Base-by-base conservation (phyloP, 2,797 vertebrate species). In the Scarus forsteni region DNA sequence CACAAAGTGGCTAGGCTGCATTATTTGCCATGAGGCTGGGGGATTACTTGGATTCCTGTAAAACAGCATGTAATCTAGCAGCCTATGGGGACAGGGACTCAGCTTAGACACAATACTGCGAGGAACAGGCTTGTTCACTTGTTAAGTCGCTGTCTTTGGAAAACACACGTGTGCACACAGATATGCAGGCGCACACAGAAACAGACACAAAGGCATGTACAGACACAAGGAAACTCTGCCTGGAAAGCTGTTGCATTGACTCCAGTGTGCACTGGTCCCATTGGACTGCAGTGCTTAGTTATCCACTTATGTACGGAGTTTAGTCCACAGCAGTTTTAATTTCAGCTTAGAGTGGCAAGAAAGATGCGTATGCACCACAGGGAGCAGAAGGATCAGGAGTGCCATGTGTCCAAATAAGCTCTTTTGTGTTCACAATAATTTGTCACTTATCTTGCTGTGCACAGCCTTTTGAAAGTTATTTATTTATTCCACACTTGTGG, bases 21-120 rank as follows among this genome's bases (percentile, higher is more conserved):
- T 90, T 92, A 89, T 94, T 92, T 87, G 85, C 89, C 74, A 83
- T 16, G 65, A 89, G 84, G 93, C 84, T 81, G 84, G 87, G 78
- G 94, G 94, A 94, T 95, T 95, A 95, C 90, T 88, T 65, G 85
- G 83, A 86, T 85, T 89, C 73, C 92, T 89, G 80, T 90, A 88
- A 91, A 94, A 90, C 90, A 89, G 93, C 90, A 83, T 94, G 92
- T 95, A 94, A 95, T 95, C 94, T 93, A 88, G 73, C 79, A 67
- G 91, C 89, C 94, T 75, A 65, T 71, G 71, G 94, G 93, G 94
- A 95, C 75, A 18, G 66, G 78, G 88, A 90, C 84, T 92, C 88
- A 89, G 89, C 81, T 85, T 84, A 56, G 38, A 77, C 78, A 91
- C 88, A 92, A 89, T 87, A 82, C 74, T 81, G 67, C 50, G 54